A percentile compares a stretch with the other conserved stretches of the same genome.
Conservation (phyloP, 2,797 vertebrate genomes). For the Gorsachius magnificus region DNA sequence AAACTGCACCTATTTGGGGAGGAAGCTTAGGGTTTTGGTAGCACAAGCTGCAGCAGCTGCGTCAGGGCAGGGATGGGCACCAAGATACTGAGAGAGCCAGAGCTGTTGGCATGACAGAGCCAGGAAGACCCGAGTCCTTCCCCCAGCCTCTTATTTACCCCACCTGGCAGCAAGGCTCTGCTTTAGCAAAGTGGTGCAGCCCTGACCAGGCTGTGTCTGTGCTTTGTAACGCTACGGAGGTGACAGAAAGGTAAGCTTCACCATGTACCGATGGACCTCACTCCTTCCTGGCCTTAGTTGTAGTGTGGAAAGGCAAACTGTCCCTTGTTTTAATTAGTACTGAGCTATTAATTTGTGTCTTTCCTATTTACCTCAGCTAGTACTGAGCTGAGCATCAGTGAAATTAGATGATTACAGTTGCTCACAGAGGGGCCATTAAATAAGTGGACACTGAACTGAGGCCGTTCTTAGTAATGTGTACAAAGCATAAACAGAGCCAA, state of each 20-base stretch:
- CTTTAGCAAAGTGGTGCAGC: not conserved
- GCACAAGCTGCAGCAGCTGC: not conserved
- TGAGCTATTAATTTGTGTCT: not conserved
- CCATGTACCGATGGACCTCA: accelerated
- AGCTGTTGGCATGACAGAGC: not conserved
- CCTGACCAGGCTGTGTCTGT: not conserved
- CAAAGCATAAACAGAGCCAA: not conserved
- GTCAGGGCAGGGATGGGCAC: not conserved
- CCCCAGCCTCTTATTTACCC: not conserved
- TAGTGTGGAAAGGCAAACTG: not conserved
- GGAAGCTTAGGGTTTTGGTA: not conserved
- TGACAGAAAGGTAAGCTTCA: not conserved
- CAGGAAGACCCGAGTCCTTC: not conserved
- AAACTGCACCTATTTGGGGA: not conserved
- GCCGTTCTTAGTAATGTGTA: accelerated
- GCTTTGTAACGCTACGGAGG: not conserved
- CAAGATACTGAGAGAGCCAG: not conserved
- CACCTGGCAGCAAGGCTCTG: not conserved
- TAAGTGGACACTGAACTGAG: not conserved
- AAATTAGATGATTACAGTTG: not conserved
- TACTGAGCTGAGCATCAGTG: not conserved
- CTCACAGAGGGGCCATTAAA: not conserved
- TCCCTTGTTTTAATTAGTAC: not conserved
- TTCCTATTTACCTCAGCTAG: not conserved
- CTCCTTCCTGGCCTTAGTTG: accelerated